Evolutionary conservation across 1,140 invertebrate genomes (phyloP).

Genomic region (Dufourea novaeangliae): DNA sequence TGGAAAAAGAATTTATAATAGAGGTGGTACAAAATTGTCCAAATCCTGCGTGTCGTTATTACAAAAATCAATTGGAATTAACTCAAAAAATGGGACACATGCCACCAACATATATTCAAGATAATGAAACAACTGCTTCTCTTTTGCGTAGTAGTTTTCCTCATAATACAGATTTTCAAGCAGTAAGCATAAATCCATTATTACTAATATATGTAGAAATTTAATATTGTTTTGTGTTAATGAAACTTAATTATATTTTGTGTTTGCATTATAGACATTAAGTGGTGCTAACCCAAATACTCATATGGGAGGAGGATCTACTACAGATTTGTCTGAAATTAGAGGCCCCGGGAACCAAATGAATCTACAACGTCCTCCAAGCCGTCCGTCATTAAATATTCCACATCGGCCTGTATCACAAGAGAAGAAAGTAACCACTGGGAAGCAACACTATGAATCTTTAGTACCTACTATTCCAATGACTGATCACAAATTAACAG

Average conservation of each 20-base stretch:
- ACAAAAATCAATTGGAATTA: slow-evolving; percentile 91
- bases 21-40: slow-evolving; percentile 93
- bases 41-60: slow-evolving; percentile 91
- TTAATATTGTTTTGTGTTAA: not conserved
- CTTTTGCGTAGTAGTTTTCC: slow-evolving; percentile 75
- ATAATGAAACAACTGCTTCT: slow-evolving; percentile 76
- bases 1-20: slow-evolving; percentile 94
- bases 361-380: slow-evolving; percentile 78
- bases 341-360: slow-evolving; percentile 74
- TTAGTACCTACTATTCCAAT: slow-evolving; percentile 77
- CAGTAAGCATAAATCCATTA: slow-evolving; percentile 56
- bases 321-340: slow-evolving; percentile 75
- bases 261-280: slow-evolving; percentile 61
- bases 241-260: not conserved
- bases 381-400: slow-evolving; percentile 79
- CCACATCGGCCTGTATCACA: slow-evolving; percentile 76
- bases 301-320: slow-evolving; percentile 71
- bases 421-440: slow-evolving; percentile 74
- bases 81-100: slow-evolving; percentile 82
- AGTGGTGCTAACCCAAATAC: slow-evolving; percentile 71
- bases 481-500: slow-evolving; percentile 83
- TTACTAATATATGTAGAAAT: not conserved
- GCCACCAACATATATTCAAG: slow-evolving; percentile 77
- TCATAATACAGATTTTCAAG: slow-evolving; percentile 76
- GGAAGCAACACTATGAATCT: slow-evolving; percentile 77